phyloP scores from a whole-genome alignment of 35 echinoderm and acorn worm genomes.

The Hemicentrotus pulcherrimus region DNA sequence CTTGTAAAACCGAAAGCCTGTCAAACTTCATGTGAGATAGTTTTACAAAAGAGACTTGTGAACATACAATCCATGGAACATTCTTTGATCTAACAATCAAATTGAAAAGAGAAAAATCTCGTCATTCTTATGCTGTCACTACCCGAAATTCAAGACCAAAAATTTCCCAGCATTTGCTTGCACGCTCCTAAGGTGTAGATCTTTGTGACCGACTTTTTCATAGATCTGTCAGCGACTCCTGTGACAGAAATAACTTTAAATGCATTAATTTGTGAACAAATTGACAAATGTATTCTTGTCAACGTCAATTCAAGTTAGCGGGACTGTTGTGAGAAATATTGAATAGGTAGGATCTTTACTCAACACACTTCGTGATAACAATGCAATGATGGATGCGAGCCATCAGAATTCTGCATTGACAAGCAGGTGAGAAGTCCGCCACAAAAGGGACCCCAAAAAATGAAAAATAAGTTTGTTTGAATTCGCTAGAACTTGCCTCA shows the following conservation, averaged over 20 bases:
- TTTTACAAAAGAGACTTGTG: background rate
- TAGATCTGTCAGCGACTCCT: background rate
- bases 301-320: constrained; percentile 18
- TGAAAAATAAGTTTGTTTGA: constrained; percentile 20
- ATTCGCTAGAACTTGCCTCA: background rate
- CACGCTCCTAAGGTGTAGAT: background rate
- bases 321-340: constrained; percentile 11
- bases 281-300: constrained; percentile 34
- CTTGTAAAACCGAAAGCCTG: background rate
- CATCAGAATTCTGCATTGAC: background rate
- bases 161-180: background rate
- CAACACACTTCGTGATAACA: background rate
- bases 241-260: constrained; percentile 2
- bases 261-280: constrained; percentile 47
- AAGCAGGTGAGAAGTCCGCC: background rate
- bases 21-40: background rate
- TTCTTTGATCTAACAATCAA: background rate
- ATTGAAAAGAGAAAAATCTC: background rate
- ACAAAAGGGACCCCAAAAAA: background rate
- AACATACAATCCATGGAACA: background rate
- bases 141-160: background rate
- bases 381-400: background rate
- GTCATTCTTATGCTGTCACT: background rate
- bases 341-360: constrained; percentile 9
- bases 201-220: background rate